Evolutionary conservation across 2,888 invertebrate species (phyloP), one percentile per base, ranked within the genome.

Genomic region (Cephalotes varians): DNA sequence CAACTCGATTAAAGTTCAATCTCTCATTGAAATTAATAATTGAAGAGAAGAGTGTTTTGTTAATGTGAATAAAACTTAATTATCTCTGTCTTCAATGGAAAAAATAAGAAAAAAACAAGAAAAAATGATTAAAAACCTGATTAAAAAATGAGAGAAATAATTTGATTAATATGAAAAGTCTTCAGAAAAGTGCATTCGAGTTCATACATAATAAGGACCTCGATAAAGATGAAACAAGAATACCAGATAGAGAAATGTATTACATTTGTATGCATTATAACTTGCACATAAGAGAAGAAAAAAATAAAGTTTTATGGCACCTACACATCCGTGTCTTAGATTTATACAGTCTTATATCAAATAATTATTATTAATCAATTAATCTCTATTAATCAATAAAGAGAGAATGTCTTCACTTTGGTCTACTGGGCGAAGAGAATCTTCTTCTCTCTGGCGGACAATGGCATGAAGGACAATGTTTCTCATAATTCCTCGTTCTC

Each of bases 401-500:
- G 28, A 10, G 3, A 3, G 2, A 3, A 0, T 44, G 18, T 37
- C 37, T 71, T 84, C 7, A 87, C 91, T 83, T 86, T 28, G 72
- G 47, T 56, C 54, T 86, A 21, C 62, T 69, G 9, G 72, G 31
- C 6, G 83, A 77, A 21, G 84, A 84, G 7, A 54, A 34, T 56
- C 56, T 69, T 47, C n/a, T 71, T 1, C 71, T 44, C 5, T 88
- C 84, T 1, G 82, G 73, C 4, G 85, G 86, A 18, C 89, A 88
- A 25, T 88, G 85, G 49, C 90, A 92, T 1, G 90, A 87, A 0
- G 89, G 88, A 37, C 90, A 91, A 44, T 89, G 88, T 12, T 87
- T 90, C 51, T 77, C 25, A 51, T 87, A 85, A 47, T 64, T 79
- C 44, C 60, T 87, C 37, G 79, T 49, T 44, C 64, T 80, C 28